A percentile compares a stretch with the other conserved stretches of the same genome.
These are phyloP conservation scores for Cephalotes varians DNA, from an alignment of 2,888 invertebrate genomes.

Conservation along the genomic window DNA sequence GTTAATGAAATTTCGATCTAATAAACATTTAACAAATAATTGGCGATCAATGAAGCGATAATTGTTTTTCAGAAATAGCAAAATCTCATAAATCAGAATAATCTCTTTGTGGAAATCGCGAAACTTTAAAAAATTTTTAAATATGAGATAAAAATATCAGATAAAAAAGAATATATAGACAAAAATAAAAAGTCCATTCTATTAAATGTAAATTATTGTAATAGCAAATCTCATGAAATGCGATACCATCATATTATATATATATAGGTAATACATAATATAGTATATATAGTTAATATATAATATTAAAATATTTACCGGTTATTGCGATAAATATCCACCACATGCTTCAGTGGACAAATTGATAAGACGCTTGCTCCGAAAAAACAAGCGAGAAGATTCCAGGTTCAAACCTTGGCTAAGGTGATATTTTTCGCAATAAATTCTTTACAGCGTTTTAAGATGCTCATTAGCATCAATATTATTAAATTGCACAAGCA, in stretches of 20 bases:
- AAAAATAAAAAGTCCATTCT: not conserved
- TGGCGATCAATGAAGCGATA: not conserved
- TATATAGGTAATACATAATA: not conserved
- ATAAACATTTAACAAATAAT: constrained; percentile 8
- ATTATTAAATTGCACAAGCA: too few relatives aligned
- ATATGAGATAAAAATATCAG: not conserved
- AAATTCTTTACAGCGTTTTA: too few relatives aligned
- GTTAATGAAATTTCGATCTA: constrained; percentile 25
- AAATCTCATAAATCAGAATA: too few relatives aligned
- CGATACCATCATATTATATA: not conserved
- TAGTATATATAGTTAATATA: not conserved
- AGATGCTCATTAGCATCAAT: too few relatives aligned
- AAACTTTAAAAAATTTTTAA: not conserved
- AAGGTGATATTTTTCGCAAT: too few relatives aligned
- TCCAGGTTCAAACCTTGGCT: too few relatives aligned
- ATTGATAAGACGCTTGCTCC: too few relatives aligned
- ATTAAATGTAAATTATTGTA: not conserved
- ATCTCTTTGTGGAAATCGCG: not conserved
- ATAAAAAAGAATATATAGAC: too few relatives aligned
- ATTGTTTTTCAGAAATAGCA: not conserved
- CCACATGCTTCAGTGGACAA: too few relatives aligned
- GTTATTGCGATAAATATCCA: too few relatives aligned
- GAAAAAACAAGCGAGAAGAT: too few relatives aligned
- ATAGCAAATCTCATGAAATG: not conserved
- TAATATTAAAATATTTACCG: too few relatives aligned